Evolutionary conservation across 2,113 vertebrate species (phyloP), one percentile per base, ranked within the genome.

Genomic region (Chlorodrepanis virens): DNA sequence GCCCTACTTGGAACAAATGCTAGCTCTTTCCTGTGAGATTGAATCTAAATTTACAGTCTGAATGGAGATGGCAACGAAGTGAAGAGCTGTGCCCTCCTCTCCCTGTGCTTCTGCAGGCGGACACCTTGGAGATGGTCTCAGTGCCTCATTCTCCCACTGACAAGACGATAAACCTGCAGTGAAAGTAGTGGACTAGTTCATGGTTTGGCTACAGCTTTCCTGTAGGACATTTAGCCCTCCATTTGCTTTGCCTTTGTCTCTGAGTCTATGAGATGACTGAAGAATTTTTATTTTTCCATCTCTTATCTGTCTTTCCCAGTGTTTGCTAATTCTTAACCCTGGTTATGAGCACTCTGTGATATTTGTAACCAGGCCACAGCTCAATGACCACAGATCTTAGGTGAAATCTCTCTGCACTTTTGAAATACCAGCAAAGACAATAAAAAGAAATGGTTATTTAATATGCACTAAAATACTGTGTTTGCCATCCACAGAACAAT

Each of bases 1-100:
- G 79, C 83, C 76, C 85, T 83, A 53, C 52, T 96, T 90, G 75
- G 83, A 96, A 86, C 87, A 96, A 97, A 94, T 77, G 78, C 54
- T 80, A 45, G 61, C 78, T 94, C 75, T 85, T 80, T 76, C 82
- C 79, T 89, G 12, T 74, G 90, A 92, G 92, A 59, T 47, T 83
- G 64, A 93, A 78, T 92, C 40, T 68, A 81, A 86, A 83, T 88
- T 92, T 88, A 78, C 60, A 68, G 76, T 56, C 39, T 88, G 28
- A 4, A 5, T 40, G 56, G 44, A 64, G 59, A 69, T 44, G 76
- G 54, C 64, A 90, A 64, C 1, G 8, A 61, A 70, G 61, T 1
- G 0, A 74, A 37, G 68, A 85, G 47, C 75, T 67, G 42, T 95
- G n/a, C 54, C 54, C 37, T 92, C 28, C 53, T 81, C 49, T 77